These are phyloP conservation scores for Ophion ventricosus DNA, from an alignment of 2,888 invertebrate genomes.

Conservation along the genomic window DNA sequence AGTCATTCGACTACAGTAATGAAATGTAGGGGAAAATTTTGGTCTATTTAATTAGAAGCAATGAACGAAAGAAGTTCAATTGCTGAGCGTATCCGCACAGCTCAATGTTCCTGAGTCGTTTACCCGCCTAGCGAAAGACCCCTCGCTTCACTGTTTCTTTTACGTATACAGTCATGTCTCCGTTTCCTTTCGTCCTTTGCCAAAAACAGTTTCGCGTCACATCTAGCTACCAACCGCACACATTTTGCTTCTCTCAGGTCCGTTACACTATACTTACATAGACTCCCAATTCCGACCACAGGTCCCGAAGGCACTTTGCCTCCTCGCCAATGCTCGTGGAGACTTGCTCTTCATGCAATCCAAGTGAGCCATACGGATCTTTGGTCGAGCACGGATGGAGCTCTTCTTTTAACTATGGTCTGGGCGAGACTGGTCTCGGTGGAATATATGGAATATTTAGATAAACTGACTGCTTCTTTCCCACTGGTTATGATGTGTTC, in stretches of 20 bases:
- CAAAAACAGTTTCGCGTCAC: conserved; percentile 46
- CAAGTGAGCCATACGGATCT: conserved; percentile 19
- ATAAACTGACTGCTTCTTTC: conserved; percentile 38
- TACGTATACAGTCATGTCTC: conserved; percentile 21
- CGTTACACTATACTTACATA: conserved; percentile 54
- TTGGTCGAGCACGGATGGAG: conserved; percentile 19
- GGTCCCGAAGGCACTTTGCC: conserved; percentile 17
- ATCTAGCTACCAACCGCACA: conserved; percentile 36
- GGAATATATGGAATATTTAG: conserved; percentile 64
- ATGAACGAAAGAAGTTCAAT: conserved; percentile 82
- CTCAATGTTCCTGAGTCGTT: conserved; percentile 71
- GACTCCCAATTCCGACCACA: conserved; percentile 52
- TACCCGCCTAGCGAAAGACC: conserved; percentile 72
- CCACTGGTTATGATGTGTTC: conserved; percentile 29
- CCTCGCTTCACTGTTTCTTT: conserved; percentile 56
- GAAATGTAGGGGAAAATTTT: conserved; percentile 82
- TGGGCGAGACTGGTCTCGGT: conserved; percentile 56
- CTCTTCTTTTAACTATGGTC: conserved; percentile 40
- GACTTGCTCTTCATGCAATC: conserved; percentile 43
- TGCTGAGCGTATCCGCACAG: conserved; percentile 75
- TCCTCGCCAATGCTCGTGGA: conserved; percentile 48
- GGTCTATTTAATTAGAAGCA: conserved; percentile 82
- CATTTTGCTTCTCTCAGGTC: conserved; percentile 53
- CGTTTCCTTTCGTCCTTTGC: conserved; percentile 16
- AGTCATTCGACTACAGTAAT: conserved; percentile 77